phyloP scores from a whole-genome alignment of 1,140 invertebrate species.

The Acyrthosiphon pisum region DNA sequence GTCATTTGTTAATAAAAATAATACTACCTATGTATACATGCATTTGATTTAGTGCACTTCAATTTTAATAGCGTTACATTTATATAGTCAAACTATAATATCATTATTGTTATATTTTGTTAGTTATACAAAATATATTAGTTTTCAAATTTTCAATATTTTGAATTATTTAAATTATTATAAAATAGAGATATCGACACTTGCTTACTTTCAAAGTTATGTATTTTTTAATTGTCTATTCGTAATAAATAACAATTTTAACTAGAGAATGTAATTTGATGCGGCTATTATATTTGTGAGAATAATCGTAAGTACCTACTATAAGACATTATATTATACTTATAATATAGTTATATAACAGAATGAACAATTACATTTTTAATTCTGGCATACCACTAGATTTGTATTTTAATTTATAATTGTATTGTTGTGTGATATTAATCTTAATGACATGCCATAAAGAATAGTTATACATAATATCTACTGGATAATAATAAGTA shows the following conservation, averaged over 20 bases:
- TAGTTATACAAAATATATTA: neutral
- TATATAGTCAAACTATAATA: neutral
- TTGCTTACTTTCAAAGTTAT: neutral
- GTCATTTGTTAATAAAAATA: neutral
- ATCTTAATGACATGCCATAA: neutral
- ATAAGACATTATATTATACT: neutral
- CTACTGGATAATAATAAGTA: neutral
- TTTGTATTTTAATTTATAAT: constrained; percentile 9
- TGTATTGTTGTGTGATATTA: neutral
- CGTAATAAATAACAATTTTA: neutral
- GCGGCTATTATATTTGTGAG: neutral
- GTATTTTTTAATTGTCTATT: constrained; percentile 4
- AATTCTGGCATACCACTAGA: neutral
- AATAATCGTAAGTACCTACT: neutral
- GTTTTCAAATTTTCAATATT: neutral
- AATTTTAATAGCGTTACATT: neutral
- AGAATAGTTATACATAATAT: neutral
- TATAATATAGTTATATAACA: constrained; percentile 5
- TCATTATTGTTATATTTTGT: neutral
- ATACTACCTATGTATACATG: neutral
- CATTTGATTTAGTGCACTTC: neutral
- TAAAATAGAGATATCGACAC: neutral
- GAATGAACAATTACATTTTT: neutral
- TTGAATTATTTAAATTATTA: neutral
- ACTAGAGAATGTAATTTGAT: neutral